Percentiles rank a stretch among this genome's conserved stretches.
Conservation (phyloP, 92 coral and sea anemone species). For the Blastomussa wellsi region DNA sequence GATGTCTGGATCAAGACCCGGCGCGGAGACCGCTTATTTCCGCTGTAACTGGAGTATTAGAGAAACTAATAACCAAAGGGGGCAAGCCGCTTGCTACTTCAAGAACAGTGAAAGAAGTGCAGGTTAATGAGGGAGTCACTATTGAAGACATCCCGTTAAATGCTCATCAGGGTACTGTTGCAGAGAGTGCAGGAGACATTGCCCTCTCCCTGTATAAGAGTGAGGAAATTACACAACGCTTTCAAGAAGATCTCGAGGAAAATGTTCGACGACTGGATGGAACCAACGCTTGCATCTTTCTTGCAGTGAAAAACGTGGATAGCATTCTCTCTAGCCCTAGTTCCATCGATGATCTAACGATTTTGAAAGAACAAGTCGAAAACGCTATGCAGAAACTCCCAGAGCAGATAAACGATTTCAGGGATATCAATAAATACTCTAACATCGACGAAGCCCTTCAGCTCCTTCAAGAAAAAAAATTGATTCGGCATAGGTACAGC, state of each 20-base stretch:
- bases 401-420: slow-evolving; percentile 24
- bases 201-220: slow-evolving; percentile 18
- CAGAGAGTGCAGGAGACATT: slow-evolving; percentile 40
- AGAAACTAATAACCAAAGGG: neutral
- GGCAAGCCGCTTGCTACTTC: neutral
- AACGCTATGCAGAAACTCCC: slow-evolving; percentile 24
- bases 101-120: neutral
- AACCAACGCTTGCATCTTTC: slow-evolving; percentile 44
- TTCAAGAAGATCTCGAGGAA: slow-evolving; percentile 19
- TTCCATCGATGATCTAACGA: neutral
- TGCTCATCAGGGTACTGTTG: slow-evolving; percentile 50
- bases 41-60: neutral
- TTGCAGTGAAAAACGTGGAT: slow-evolving; percentile 36
- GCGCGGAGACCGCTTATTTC: neutral
- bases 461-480: slow-evolving; percentile 21
- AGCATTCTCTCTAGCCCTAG: slow-evolving; percentile 12
- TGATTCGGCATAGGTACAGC: slow-evolving; percentile 1
- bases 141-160: slow-evolving; percentile 26
- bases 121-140: neutral
- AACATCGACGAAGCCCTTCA: slow-evolving; percentile 35
- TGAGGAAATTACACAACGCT: neutral
- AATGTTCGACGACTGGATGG: slow-evolving; percentile 39
- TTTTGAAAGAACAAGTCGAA: slow-evolving; percentile 14
- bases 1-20: neutral
- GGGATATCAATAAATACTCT: slow-evolving; percentile 16